Evolutionary conservation across 2,113 vertebrate genomes (phyloP).

Genomic region (Phocoena sinus): DNA sequence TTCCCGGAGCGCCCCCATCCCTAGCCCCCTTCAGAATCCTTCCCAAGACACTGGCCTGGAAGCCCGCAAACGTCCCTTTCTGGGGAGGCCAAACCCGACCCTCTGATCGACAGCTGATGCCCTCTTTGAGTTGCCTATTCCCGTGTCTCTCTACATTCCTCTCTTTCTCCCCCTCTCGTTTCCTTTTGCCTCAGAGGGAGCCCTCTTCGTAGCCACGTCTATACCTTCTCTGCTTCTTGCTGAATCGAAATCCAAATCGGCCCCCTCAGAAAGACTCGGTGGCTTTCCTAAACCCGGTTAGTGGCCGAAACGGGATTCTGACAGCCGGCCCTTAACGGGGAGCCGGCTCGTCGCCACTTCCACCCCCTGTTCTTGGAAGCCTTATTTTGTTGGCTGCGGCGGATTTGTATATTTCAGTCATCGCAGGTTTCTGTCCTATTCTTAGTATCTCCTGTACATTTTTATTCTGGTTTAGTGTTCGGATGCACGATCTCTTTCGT

Average conservation of each 20-base stretch:
- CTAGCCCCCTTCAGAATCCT: neutral
- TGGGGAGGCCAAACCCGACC: neutral
- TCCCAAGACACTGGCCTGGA: neutral
- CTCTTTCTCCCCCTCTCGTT: neutral
- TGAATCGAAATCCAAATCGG: neutral
- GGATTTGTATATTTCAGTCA: slow-evolving; percentile 61
- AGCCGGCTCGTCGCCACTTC: neutral
- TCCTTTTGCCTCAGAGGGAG: neutral
- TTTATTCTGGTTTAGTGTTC: slow-evolving; percentile 59
- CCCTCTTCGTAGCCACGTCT: neutral
- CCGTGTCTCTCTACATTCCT: neutral
- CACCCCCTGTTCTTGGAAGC: slow-evolving; percentile 52
- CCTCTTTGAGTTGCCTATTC: neutral
- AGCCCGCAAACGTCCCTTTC: neutral
- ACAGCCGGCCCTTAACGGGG: neutral
- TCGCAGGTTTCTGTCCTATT: slow-evolving; percentile 68
- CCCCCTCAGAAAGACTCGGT: neutral
- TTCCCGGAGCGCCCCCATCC: neutral
- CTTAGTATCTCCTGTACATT: slow-evolving; percentile 66
- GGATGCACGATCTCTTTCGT: slow-evolving; percentile 57
- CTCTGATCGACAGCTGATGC: neutral
- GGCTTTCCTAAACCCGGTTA: neutral
- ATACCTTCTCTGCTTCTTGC: neutral
- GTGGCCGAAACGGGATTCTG: neutral
- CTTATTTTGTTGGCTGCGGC: slow-evolving; percentile 50